Base-by-base conservation (phyloP, 2,113 vertebrate genomes). In the Blennius ocellaris region DNA sequence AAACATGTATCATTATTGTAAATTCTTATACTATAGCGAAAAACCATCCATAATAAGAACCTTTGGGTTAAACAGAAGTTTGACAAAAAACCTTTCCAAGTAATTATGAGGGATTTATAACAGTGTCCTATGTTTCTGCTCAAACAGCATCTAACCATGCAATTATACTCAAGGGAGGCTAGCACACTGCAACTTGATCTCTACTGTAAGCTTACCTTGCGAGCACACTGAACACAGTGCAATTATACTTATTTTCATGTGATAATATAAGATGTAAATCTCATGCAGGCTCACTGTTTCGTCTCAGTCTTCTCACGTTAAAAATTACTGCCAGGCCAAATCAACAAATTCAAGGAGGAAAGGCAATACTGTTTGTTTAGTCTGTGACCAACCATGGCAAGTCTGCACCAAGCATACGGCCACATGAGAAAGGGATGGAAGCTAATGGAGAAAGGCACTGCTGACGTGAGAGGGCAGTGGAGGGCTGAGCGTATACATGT, bases 321-420 rank as follows among this genome's bases (percentile, higher is more conserved):
- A 82, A 30, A 90, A 88, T 91, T 81, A 85, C 83, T 88, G 73
- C 83, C 87, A 89, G 83, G 89, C 85, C 57, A 66, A 81, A 80
- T 61, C 14, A 70, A 73, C 78, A 81, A 76, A 76, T 67, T 84
- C 45, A 45, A 58, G 48, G 11, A 80, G 76, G 86, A 83, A 87
- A 86, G 58, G 64, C 62, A 85, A 82, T 80, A 86, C 73, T 89
- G 85, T 91, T 88, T 85, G 72, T 88, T 78, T 90, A 86, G 84
- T 76, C 52, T 10, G 16, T 30, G 69, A 82, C 71, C 66, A 80
- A 80, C 30, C n/a, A 10, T 21, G 70, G 60, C 73, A 37, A 56
- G 54, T 74, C 53, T 36, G 61, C 76, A 41, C 53, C 2, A 17
- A 66, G 63, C 54, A 10, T 2, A 41, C 45, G 53, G 61, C 59